A percentile compares a stretch with the other conserved stretches of the same genome.
phyloP scores from a whole-genome alignment of 2,888 invertebrate species.

The Steinernema scapterisci region DNA sequence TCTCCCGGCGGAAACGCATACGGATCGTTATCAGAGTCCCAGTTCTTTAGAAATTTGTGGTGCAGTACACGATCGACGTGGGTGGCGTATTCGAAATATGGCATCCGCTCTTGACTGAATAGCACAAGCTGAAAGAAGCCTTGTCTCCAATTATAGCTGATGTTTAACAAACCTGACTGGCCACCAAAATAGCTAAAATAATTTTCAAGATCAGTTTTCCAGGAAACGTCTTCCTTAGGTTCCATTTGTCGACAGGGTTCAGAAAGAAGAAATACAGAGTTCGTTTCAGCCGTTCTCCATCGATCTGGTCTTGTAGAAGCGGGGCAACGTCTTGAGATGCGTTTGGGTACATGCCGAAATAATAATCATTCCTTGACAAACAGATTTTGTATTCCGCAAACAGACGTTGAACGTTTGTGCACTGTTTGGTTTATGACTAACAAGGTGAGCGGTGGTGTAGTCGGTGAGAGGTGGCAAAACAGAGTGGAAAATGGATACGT shows the following conservation, averaged over 20 bases:
- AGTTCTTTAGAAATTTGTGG: slow-evolving; percentile 23
- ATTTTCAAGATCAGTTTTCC: slow-evolving; percentile 13
- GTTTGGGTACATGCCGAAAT: neutral
- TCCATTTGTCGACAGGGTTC: slow-evolving; percentile 27
- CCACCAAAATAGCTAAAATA: neutral
- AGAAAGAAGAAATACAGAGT: slow-evolving; percentile 21
- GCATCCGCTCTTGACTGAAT: slow-evolving; percentile 20
- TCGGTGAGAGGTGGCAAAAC: neutral
- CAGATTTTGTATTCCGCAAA: neutral
- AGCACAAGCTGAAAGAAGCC: neutral
- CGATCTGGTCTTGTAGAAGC: neutral
- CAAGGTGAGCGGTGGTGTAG: neutral
- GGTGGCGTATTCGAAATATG: slow-evolving; percentile 17
- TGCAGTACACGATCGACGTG: neutral
- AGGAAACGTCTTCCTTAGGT: neutral
- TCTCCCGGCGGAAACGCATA: slow-evolving; percentile 12
- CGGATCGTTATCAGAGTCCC: slow-evolving; percentile 1
- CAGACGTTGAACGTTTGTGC: neutral
- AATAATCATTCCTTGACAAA: neutral
- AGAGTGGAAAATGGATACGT: neutral
- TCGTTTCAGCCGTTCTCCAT: slow-evolving; percentile 11
- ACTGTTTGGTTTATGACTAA: neutral
- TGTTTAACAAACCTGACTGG: neutral
- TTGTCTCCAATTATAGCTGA: neutral
- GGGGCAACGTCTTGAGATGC: neutral